Percentiles rank a stretch among this genome's conserved stretches.
phyloP scores from a whole-genome alignment of 1,140 invertebrate species.

The Pararge aegeria region DNA sequence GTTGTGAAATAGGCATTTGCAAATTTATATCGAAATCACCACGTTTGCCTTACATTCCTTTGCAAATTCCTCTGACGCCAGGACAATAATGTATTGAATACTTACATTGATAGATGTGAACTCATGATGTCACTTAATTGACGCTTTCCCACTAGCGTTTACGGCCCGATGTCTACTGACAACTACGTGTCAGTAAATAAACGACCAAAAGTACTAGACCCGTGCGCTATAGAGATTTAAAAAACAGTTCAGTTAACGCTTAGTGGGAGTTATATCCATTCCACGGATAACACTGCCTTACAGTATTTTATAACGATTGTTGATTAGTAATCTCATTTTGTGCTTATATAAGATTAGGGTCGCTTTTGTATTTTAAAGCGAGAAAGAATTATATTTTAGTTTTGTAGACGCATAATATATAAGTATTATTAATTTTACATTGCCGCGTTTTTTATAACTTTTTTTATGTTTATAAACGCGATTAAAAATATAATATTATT shows the following conservation, averaged over 20 bases:
- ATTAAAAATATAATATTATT: too few species aligned
- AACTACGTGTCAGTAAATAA: too few species aligned
- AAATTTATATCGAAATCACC: constrained; percentile 1
- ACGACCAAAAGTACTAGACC: too few species aligned
- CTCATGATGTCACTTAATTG: constrained; percentile 2
- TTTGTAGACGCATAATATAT: too few species aligned
- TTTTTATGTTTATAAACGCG: too few species aligned
- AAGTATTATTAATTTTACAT: neutral
- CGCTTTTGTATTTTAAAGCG: constrained; percentile 7
- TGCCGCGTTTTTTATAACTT: too few species aligned
- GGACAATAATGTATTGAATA: constrained; percentile 24
- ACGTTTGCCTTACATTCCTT: constrained; percentile 25
- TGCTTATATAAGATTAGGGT: constrained; percentile 13
- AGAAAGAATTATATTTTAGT: neutral
- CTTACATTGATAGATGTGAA: constrained; percentile 19
- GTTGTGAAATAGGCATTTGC: constrained; percentile 9
- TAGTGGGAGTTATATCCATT: neutral
- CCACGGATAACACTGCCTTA: constrained; percentile 29
- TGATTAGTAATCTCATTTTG: constrained; percentile 21
- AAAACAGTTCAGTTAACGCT: too few species aligned
- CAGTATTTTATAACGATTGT: constrained; percentile 22
- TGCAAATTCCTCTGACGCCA: constrained; percentile 23
- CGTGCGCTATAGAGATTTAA: too few species aligned
- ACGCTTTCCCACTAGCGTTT: neutral
- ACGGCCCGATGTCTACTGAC: too few species aligned